Base-by-base conservation (phyloP, 2,113 vertebrate species). In the Cromileptes altivelis region DNA sequence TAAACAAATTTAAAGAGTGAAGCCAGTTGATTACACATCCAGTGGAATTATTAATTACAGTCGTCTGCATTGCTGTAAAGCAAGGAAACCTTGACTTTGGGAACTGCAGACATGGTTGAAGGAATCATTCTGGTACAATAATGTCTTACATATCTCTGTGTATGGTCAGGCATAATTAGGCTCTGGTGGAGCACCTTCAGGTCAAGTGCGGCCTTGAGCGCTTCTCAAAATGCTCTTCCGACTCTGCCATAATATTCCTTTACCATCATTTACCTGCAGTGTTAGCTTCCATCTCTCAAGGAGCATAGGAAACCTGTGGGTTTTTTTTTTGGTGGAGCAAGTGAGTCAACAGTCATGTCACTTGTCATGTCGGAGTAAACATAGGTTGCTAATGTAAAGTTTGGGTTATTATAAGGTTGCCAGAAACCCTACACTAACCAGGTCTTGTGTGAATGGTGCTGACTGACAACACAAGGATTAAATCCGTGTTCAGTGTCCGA, bases 351-450 rank as follows among this genome's bases (percentile, higher is more conserved):
- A 13, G 30, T 30, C 30, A 30, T 30, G 30, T 56, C 53, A 62
- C 1, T 21, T 30, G 17, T 17, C 57, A 69, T 67, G 25, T 65
- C 52, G 40, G 42, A n/a, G 27, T 49, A 85, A 79, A 75, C 75
- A 72, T 2, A n/a, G 17, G 60, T 67, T 67, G n/a, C 64, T 75
- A 70, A 55, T 55, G 57, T 70, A 42, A 84, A 63, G 27, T 25
- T 69, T 53, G 56, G 17, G 50, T 74, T 82, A 61, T 78, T 55
- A 75, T 78, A 61, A 40, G 60, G 18, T 71, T 82, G 65, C 53
- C 62, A 75, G 63, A 81, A 74, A 77, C 69, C 27, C 62, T 56
- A 70, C 23, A 60, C 75, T 70, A 75, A 79, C 42, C 40, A n/a
- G 21, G 55, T 67, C 25, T 67, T 30, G 23, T 72, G 18, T 56